Evolutionary conservation across 2,888 invertebrate genomes (phyloP).

Genomic region (Stratiomys singularior): DNA sequence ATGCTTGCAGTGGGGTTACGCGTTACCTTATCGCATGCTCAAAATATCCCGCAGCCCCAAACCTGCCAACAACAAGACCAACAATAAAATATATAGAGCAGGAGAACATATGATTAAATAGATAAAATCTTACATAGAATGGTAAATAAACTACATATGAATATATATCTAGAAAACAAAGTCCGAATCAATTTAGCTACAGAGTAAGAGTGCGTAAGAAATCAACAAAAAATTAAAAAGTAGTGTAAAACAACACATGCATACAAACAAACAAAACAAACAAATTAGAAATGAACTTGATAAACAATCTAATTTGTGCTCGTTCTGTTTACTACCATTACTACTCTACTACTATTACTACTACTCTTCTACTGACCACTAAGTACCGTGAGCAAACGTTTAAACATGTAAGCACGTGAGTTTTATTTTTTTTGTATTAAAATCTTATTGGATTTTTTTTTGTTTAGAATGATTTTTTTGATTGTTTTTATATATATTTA

Average conservation of each 20-base stretch:
- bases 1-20: constrained; percentile 89
- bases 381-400: constrained; percentile 53
- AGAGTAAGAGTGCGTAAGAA: constrained; percentile 51
- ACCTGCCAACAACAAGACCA: constrained; percentile 68
- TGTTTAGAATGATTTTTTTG: constrained; percentile 50
- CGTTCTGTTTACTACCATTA: constrained; percentile 51
- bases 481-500: constrained; percentile 30
- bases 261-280: constrained; percentile 42
- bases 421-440: constrained; percentile 55
- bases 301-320: constrained; percentile 53
- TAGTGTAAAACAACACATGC: constrained; percentile 32
- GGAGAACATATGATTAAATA: constrained; percentile 23
- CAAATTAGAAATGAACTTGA: constrained; percentile 33
- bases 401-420: constrained; percentile 55
- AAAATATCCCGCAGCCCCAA: constrained; percentile 67
- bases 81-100: constrained; percentile 63
- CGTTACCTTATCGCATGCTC: constrained; percentile 89
- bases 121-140: constrained; percentile 50
- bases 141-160: constrained; percentile 53
- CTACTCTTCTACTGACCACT: constrained; percentile 49
- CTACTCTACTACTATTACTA: constrained; percentile 52
- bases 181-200: constrained; percentile 69
- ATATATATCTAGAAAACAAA: constrained; percentile 61
- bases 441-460: constrained; percentile 54
- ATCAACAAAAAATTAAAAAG: constrained; percentile 6